Base-by-base conservation (phyloP, 1,140 invertebrate genomes). In the Riptortus pedestris region DNA sequence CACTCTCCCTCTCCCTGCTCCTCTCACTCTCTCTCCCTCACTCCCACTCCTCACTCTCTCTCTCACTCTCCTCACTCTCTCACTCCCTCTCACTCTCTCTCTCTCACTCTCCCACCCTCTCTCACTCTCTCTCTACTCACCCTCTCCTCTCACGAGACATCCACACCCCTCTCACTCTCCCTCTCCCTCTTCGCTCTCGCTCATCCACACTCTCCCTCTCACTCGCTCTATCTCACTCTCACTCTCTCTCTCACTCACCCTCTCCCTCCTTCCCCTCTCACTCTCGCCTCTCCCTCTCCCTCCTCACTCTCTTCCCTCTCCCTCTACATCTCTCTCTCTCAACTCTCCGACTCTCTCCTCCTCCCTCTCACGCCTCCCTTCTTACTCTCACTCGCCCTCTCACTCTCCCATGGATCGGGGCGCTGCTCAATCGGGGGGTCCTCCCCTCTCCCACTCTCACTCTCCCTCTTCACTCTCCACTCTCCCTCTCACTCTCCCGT, bases 111-210 rank as follows among this genome's bases (percentile, higher is more conserved):
- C n/a, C n/a, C n/a, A n/a, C n/a, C n/a, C n/a, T n/a, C n/a, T n/a
- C n/a, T n/a, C 48, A 11, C 48, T 51, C 20, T 51, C 48, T 22
- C 48, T 22, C 48, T 51, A n/a, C n/a, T n/a, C n/a, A n/a, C n/a
- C n/a, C n/a, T n/a, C n/a, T n/a, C n/a, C 20, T 22, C 20, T 22
- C 20, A 7, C n/a, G n/a, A n/a, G n/a, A n/a, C n/a, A n/a, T n/a
- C n/a, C n/a, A n/a, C n/a, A n/a, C n/a, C n/a, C n/a, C n/a, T n/a
- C 48, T 22, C 48, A 11, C 48, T 22, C 14, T 11, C 48, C 18
- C 48, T 51, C 48, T 51, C 48, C 18, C 48, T 51, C 48, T 51
- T 18, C n/a, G n/a, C n/a, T 51, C 48, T 51, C 48, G 9, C 48
- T 51, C 48, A 11, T 18, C 18, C 48, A 11, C 48, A 11, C 48